Evolutionary conservation across 2,797 vertebrate genomes (phyloP), one percentile per base, ranked within the genome.

Genomic region (Pachyuromys duprasi): DNA sequence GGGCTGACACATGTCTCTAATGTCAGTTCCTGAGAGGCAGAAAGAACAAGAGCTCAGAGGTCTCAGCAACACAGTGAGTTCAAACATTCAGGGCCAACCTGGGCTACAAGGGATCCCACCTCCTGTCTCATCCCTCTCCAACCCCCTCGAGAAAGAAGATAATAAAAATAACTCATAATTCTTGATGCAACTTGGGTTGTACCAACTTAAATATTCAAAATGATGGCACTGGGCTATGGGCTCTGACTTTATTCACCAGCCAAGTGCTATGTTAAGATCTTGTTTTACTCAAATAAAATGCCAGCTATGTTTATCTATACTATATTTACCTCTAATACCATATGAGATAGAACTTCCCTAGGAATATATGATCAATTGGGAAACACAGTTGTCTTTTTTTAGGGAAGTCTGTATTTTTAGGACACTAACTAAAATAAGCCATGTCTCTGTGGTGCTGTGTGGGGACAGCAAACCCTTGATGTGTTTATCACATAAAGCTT

Each of bases 371-470:
- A n/a, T 86, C 74, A 67, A 57, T 88, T 91, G n/a, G 90, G 86
- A 79, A 93, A 80, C 28, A 55, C 13, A 26, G 76, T 39, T 49
- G 4, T 89, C 8, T 89, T 95, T 94, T n/a, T 31, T 55, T 63
- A 75, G 31, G 31, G 69, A 88, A 82, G 22, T 53, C 39, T 94
- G 22, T 91, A 81, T 90, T 92, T 91, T 95, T 57, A 89, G 80
- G n/a, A 82, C 91, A n/a, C 24, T 80, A 88, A 80, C 72, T 93
- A 86, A 86, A 95, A 70, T 82, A 81, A 95, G 28, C 20, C 39
- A 18, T 62, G 36, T 8, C 20, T 45, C 49, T 45, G 7, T 20
- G 24, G 18, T 5, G 55, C 33, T 75, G 2, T 55, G 14, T 31
- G 42, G 65, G 67, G 53, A 96, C 70, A 39, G 55, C 20, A 92